Conservation (phyloP, 2,888 invertebrate genomes). For the Linnaemya tessellans region DNA sequence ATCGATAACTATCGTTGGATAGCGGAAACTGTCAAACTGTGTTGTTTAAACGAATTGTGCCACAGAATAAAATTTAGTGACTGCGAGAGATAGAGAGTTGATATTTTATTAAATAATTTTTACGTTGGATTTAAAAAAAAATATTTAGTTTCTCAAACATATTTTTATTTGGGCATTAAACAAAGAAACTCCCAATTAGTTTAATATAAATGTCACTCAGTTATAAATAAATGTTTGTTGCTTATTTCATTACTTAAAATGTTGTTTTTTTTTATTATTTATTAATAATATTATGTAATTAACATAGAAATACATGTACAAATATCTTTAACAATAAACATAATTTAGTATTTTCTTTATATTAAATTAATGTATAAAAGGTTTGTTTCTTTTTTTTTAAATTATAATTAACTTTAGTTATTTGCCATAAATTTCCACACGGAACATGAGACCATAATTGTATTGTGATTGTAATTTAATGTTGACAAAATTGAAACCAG, state of each 20-base stretch:
- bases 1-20: too few species aligned
- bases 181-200: too few species aligned
- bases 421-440: conserved; percentile 81
- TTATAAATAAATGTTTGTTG: background rate
- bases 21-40: too few species aligned
- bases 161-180: too few species aligned
- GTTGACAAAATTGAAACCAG: conserved; percentile 81
- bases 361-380: conserved; percentile 30
- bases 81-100: too few species aligned
- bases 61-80: too few species aligned
- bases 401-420: conserved; percentile 64
- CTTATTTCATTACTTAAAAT: background rate
- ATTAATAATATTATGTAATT: conserved; percentile 40
- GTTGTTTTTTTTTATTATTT: conserved; percentile 22
- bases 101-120: too few species aligned
- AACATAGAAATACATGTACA: conserved; percentile 37
- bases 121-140: too few species aligned
- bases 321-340: conserved; percentile 42
- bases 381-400: background rate
- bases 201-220: too few species aligned
- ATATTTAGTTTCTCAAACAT: too few species aligned
- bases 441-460: conserved; percentile 80
- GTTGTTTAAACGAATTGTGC: too few species aligned
- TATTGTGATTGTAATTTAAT: conserved; percentile 81
- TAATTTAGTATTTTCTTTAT: conserved; percentile 23